phyloP scores from a whole-genome alignment of 2,113 vertebrate genomes.

The Thymallus thymallus region DNA sequence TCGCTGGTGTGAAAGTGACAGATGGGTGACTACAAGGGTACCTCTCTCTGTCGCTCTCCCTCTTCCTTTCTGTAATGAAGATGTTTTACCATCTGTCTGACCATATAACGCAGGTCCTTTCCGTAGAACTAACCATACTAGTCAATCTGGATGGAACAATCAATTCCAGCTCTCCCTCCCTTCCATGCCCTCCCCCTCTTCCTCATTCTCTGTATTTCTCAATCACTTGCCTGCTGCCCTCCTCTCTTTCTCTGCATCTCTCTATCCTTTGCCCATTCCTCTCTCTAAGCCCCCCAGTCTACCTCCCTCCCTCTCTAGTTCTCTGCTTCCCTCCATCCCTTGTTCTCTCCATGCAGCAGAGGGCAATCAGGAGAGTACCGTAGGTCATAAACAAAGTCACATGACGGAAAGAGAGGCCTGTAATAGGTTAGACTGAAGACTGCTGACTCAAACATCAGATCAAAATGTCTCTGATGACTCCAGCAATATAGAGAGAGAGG shows the following conservation, averaged over 20 bases:
- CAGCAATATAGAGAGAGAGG: constrained; percentile 34
- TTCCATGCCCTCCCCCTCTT: background rate
- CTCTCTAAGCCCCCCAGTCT: background rate
- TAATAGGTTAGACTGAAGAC: constrained; percentile 26
- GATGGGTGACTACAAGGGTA: no score
- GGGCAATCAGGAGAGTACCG: constrained; percentile 55
- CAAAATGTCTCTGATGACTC: constrained; percentile 42
- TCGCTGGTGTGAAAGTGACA: no score
- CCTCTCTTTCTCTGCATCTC: background rate
- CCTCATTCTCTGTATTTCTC: background rate
- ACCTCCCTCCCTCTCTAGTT: background rate
- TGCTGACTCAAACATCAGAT: constrained; percentile 58
- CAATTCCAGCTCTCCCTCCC: background rate
- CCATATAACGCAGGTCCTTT: background rate
- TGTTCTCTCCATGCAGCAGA: constrained; percentile 26
- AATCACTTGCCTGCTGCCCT: background rate
- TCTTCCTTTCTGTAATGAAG: background rate
- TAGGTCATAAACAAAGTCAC: constrained; percentile 56
- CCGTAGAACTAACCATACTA: no score
- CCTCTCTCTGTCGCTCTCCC: background rate
- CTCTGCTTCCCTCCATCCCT: background rate
- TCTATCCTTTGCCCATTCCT: background rate
- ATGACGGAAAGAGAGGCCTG: constrained; percentile 33
- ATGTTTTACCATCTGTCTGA: background rate
- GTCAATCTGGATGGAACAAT: background rate